Evolutionary conservation across 37 sponge, comb jelly and placozoan genomes (phyloP), one percentile per base, ranked within the genome.

Genomic region (Aplysina aerophoba): DNA sequence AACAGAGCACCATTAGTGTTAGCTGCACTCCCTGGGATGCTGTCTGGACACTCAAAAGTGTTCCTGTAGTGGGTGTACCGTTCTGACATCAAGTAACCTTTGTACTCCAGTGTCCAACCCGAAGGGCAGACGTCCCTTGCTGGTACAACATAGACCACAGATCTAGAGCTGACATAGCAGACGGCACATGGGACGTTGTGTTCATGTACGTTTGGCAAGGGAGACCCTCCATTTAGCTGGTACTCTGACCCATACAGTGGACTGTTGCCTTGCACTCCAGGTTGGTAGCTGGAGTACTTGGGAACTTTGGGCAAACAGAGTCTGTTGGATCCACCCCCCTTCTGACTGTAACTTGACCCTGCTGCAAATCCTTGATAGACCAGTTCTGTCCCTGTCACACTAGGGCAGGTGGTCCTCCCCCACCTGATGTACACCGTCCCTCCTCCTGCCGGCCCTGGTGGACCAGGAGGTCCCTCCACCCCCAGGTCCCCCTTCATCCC

Each of bases 181-280:
- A 88, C 84, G 61, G 84, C 89, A 88, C 89, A 88, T 14, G 87
- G 87, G 19, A 83, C 89, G 78, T 83, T 83, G 66, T 83, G 65
- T 0, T 78, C 0, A 4, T 79, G 21, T 57, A 65, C 28, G 55
- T 21, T 66, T 35, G 31, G 19, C 58, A 78, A 22, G 40, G 84
- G 84, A 19, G 38, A 35, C 33, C 34, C 34, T 40, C 19, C 59
- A n/a, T 55, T 56, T 21, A 2, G 0, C 37, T 87, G 65, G 81
- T 81, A 87, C 66, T 87, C 87, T 22, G 59, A 34, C 41, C 87
- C 87, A 81, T 81, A 30, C 25, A 87, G 25, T 40, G 33, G 37
- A 41, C 35, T 71, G 58, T 53, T 5, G 14, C 72, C 73, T 55
- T 81, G 81, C 15, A 69, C 72, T 17, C 81, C 72, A 28, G 81